Evolutionary conservation across 2,797 vertebrate species (phyloP), one percentile per base, ranked within the genome.

Genomic region (Potorous gilbertii): DNA sequence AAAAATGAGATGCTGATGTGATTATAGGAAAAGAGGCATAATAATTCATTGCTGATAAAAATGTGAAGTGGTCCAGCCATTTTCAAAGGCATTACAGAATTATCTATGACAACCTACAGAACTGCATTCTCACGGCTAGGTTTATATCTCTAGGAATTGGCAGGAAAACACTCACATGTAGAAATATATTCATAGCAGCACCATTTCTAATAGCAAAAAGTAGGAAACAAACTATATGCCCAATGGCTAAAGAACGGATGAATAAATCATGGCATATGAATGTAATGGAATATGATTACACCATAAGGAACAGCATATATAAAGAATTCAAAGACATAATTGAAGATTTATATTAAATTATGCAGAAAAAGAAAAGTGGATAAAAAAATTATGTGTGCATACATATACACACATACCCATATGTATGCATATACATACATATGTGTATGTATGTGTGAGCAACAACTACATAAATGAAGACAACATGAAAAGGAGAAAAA

Each of bases 211-310:
- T 87, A 87, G 40, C 18, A 87, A 87, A 87, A 87, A 87, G 40
- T 87, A 87, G 74, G 74, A 87, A 87, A 87, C 40, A 87, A 87
- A 87, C 74, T 87, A 87, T 50, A 24, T 87, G 74, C 74, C 74
- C 74, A 50, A 87, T 28, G 74, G 74, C 74, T 46, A 87, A 87
- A 87, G 31, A 87, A 50, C 24, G 10, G 4, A 87, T 87, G 40
- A 87, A 50, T 27, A 87, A 87, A 87, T 87, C 40, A 87, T 87
- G 74, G 40, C 21, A 87, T 87, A 87, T 46, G 21, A 81, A 81
- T 81, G n/a, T 81, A 81, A 81, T 46, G 9, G 74, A 81, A 81
- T 46, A 81, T 81, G 40, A 81, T 87, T 87, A 87, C 24, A 87
- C 9, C 40, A 87, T 50, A 87, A 27, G 40, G 74, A 87, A 87